These are phyloP conservation scores for Spisula subtruncata DNA, from an alignment of 2,888 invertebrate species.

Conservation along the genomic window DNA sequence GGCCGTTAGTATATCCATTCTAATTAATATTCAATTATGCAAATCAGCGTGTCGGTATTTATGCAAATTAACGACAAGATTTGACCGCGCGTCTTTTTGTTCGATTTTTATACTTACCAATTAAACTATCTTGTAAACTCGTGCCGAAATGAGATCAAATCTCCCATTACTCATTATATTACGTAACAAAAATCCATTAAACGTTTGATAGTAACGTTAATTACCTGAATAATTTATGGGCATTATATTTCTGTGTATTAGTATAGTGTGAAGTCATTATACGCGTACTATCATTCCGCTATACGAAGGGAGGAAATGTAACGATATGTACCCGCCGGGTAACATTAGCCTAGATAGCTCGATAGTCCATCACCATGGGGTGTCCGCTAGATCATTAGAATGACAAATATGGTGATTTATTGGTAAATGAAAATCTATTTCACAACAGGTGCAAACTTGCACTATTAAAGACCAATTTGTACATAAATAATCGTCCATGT, in stretches of 20 bases:
- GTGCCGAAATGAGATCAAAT: not conserved
- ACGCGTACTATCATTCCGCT: not conserved
- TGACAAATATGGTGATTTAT: conserved; percentile 24
- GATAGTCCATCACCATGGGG: not conserved
- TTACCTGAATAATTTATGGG: not conserved
- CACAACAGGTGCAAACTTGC: not conserved
- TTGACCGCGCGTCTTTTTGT: not conserved
- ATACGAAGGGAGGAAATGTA: not conserved
- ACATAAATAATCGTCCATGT: not conserved
- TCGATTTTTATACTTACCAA: not conserved
- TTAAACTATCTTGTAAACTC: not conserved
- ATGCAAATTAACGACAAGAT: not conserved
- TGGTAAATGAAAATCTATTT: not conserved
- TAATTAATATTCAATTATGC: conserved; percentile 21
- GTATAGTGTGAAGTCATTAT: not conserved
- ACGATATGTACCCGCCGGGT: not conserved
- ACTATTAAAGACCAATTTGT: not conserved
- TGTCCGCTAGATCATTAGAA: not conserved
- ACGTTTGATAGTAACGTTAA: not conserved
- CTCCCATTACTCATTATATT: not conserved
- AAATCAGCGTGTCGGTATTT: not conserved
- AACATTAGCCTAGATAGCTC: conserved; percentile 22
- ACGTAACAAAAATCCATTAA: conserved; percentile 1
- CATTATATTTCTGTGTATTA: not conserved
- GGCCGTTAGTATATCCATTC: not conserved